Evolutionary conservation across 2,113 vertebrate species (phyloP), one percentile per base, ranked within the genome.

Genomic region (Thinocorus orbignyianus): DNA sequence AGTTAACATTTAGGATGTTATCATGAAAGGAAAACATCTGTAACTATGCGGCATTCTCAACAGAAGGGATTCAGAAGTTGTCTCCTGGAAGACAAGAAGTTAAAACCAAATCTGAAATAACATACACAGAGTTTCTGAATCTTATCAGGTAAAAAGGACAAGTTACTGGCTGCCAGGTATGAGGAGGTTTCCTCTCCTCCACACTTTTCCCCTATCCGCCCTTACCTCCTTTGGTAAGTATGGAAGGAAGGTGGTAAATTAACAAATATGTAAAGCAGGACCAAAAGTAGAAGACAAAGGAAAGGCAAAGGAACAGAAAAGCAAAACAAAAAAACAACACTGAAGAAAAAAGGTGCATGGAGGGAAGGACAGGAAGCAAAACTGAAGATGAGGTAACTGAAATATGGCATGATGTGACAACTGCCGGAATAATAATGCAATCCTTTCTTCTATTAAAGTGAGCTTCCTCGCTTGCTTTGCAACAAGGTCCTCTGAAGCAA

Each of bases 131-230:
- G 2, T 49, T 90, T 82, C 51, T 31, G 19, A 57, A 79, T 3
- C 23, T 58, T 83, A 33, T 69, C 44, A 66, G 3, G 3, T 62
- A 62, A 54, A 78, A 81, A 88, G 31, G 14, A 42, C 2, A 48
- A 88, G 8, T 4, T 23, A 44, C 3, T 37, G 14, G 2, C 9
- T 90, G 9, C 52, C 52, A 85, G 7, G 68, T 52, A 69, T 2
- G 1, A 19, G 17, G 1, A 26, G 0, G 1, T 28, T 11, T 35
- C 33, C 19, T 7, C 7, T 24, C 11, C 17, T 9, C 8, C 13
- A 4, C 3, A 13, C 7, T 14, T 5, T 31, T 14, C 11, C 2
- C 2, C 9, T 3, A n/a, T n/a, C n/a, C n/a, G n/a, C n/a, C 17
- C 11, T 42, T 68, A 10, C 7, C 8, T 76, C 11, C 6, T 68